Conservation (phyloP, 1,140 invertebrate genomes). For the Drosophila santomea region DNA sequence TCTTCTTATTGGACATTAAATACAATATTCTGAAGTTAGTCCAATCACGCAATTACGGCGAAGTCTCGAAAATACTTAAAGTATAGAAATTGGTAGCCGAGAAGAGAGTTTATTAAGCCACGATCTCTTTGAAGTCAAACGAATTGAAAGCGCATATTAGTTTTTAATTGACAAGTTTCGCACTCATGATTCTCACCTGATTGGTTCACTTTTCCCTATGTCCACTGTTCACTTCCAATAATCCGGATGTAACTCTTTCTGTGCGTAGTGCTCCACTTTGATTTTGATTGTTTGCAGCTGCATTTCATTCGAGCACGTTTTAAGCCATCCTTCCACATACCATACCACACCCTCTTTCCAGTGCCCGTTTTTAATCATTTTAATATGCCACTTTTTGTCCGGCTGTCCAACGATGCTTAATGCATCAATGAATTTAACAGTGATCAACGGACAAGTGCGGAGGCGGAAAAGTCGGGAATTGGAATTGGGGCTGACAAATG, state of each 20-base stretch:
- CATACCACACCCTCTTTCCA: not conserved
- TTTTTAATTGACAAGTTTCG: not conserved
- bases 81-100: not conserved
- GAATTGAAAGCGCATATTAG: too few species aligned
- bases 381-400: slow-evolving; percentile 72
- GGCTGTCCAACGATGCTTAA: slow-evolving; percentile 54
- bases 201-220: slow-evolving; percentile 4
- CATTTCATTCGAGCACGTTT: slow-evolving; percentile 24
- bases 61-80: not conserved
- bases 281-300: slow-evolving; percentile 73
- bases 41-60: slow-evolving; percentile 18
- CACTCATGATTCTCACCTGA: not conserved
- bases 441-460: slow-evolving; percentile 19
- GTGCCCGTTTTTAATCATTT: slow-evolving; percentile 66
- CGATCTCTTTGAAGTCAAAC: too few species aligned
- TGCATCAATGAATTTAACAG: slow-evolving; percentile 59
- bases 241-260: slow-evolving; percentile 52
- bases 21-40: slow-evolving; percentile 21
- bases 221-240: slow-evolving; percentile 61
- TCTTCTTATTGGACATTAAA: slow-evolving; percentile 17
- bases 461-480: not conserved
- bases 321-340: not conserved
- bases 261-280: slow-evolving; percentile 50
- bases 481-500: slow-evolving; percentile 26
- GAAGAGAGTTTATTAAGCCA: too few species aligned